Percentiles rank a stretch among this genome's conserved stretches.
phyloP scores from a whole-genome alignment of 2,888 invertebrate species.

The Tetranychus piercei region DNA sequence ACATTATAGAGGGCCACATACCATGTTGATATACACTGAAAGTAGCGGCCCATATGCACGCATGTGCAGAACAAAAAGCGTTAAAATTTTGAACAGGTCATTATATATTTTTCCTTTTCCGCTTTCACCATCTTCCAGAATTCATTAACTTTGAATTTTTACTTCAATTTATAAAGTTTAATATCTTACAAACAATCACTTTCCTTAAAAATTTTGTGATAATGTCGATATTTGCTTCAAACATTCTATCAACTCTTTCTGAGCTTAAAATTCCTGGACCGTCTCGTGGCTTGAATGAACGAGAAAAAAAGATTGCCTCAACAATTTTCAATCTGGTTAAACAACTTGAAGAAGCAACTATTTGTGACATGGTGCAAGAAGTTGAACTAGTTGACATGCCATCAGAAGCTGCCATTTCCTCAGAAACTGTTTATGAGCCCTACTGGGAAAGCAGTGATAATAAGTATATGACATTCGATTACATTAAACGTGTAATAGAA shows the following conservation, averaged over 20 bases:
- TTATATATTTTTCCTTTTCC: no score
- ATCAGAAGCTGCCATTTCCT: not conserved
- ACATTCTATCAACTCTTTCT: not conserved
- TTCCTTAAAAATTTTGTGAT: no score
- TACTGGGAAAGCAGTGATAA: not conserved
- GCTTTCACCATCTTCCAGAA: no score
- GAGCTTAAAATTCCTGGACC: not conserved
- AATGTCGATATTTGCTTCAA: no score
- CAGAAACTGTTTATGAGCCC: not conserved
- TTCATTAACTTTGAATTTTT: no score
- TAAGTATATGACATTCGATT: not conserved
- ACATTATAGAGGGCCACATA: no score
- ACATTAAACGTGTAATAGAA: not conserved
- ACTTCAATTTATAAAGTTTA: no score
- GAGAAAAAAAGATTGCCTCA: not conserved
- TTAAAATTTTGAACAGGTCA: no score
- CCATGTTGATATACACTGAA: no score
- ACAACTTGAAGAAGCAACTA: not conserved
- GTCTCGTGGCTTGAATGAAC: not conserved
- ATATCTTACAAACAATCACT: no score
- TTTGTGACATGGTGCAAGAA: not conserved
- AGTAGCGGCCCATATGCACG: no score
- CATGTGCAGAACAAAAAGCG: no score
- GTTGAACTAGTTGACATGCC: not conserved
- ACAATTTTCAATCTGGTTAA: not conserved